Evolutionary conservation across 2,888 invertebrate genomes (phyloP).

Genomic region (Rosalia funebris): DNA sequence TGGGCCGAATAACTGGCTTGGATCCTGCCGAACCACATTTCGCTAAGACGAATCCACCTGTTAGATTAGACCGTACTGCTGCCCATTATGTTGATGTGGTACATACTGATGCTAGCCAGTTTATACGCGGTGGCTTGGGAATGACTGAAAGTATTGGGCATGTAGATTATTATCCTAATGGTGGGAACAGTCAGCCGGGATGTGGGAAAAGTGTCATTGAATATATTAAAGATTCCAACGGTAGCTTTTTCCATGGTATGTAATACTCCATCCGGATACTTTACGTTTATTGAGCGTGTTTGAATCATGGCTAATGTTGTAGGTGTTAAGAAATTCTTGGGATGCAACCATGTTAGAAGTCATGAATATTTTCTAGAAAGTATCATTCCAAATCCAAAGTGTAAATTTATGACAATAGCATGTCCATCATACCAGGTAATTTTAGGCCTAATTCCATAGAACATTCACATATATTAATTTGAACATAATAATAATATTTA

Average conservation of each 20-base stretch:
- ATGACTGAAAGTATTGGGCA: constrained; percentile 86
- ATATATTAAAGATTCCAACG: constrained; percentile 72
- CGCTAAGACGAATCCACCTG: constrained; percentile 79
- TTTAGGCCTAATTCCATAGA: too few species aligned
- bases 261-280: neutral
- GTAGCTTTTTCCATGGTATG: constrained; percentile 71
- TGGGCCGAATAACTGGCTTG: constrained; percentile 85
- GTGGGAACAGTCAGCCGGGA: constrained; percentile 84
- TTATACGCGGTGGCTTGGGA: constrained; percentile 82
- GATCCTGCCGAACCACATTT: constrained; percentile 96
- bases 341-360: constrained; percentile 89
- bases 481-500: too few species aligned
- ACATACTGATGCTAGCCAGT: constrained; percentile 85
- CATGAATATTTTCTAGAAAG: constrained; percentile 87
- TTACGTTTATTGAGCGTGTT: too few species aligned
- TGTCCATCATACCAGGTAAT: constrained; percentile 81
- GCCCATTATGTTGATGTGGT: constrained; percentile 90
- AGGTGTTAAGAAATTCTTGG: constrained; percentile 76
- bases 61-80: constrained; percentile 86
- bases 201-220: constrained; percentile 70
- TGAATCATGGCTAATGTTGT: too few species aligned
- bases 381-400: constrained; percentile 77
- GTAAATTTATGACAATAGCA: constrained; percentile 81
- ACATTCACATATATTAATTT: too few species aligned
- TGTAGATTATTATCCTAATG: constrained; percentile 93